phyloP scores from a whole-genome alignment of 1,140 invertebrate genomes.

The Aphelenchoides fujianensis region DNA sequence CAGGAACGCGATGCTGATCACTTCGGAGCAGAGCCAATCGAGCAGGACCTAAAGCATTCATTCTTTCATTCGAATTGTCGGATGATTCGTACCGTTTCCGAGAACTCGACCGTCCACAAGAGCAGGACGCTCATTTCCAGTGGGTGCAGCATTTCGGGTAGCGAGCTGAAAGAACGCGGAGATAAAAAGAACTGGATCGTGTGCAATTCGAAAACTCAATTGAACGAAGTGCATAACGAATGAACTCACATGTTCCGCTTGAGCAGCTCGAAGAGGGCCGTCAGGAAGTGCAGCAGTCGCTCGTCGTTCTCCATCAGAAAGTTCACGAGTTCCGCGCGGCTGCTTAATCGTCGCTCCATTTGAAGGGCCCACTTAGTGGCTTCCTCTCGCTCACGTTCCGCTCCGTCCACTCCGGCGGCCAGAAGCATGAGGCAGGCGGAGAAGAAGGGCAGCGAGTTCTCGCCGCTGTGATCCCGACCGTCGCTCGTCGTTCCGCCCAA shows the following conservation, averaged over 20 bases:
- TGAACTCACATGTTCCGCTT: background rate
- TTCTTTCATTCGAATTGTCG: background rate
- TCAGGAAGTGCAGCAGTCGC: background rate
- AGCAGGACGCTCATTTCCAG: slow-evolving; percentile 3
- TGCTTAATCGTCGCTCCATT: too few species aligned
- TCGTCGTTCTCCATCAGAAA: slow-evolving; percentile 19
- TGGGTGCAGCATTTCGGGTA: background rate
- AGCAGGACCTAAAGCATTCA: slow-evolving; percentile 15
- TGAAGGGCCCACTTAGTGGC: too few species aligned
- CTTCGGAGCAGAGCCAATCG: slow-evolving; percentile 13
- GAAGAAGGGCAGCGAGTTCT: slow-evolving; percentile 5
- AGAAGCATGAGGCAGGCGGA: background rate
- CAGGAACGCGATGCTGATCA: background rate
- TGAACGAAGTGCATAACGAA: too few species aligned
- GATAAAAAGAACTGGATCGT: too few species aligned
- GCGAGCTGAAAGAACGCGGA: too few species aligned
- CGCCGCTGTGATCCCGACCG: background rate
- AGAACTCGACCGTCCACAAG: background rate
- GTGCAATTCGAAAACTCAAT: too few species aligned
- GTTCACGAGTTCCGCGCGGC: background rate
- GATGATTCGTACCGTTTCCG: slow-evolving; percentile 16
- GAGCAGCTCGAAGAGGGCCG: background rate
- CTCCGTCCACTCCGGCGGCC: too few species aligned
- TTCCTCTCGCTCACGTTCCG: too few species aligned
- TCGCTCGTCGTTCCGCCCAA: slow-evolving; percentile 2